Base-by-base conservation (phyloP, 2,888 invertebrate genomes). In the Morpho achilles region DNA sequence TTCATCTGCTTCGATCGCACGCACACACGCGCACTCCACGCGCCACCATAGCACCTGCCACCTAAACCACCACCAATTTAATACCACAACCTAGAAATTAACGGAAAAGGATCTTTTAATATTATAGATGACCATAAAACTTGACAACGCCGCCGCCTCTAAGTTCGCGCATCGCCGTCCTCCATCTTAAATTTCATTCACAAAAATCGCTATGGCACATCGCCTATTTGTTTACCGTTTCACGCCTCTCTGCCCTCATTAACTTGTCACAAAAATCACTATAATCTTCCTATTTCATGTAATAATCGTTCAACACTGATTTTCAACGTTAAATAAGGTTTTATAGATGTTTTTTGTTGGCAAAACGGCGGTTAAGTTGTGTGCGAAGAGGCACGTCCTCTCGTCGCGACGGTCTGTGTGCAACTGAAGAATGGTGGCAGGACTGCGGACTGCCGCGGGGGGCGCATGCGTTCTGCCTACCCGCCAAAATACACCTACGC, bases 171-270 rank as follows among this genome's bases (percentile, higher is more conserved):
- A 74, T 69, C 72, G 81, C 70, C 73, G 82, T 80, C 89, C 87
- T 84, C 89, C 89, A 90, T 90, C 83, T 89, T 90, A 88, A 84
- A 81, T 88, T 63, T 89, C 89, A 90, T 90, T 90, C 89, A 90
- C 89, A 89, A 90, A 87, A 89, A 84, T 85, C 80, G 81, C 83
- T 83, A 76, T 79, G 73, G 73, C 78, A 80, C 67, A 79, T 67
- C 70, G 63, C 72, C 72, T 83, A 83, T 84, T 88, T 87, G 81
- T 88, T 87, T 89, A 89, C 87, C 82, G 80, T 80, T 82, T 83
- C 68, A 73, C 79, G 76, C 80, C 73, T 77, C 69, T 66, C 67
- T 74, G 75, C 74, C 67, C 79, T 73, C 73, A 62, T 46, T 63
- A 55, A 59, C 59, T 57, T 70, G 63, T 63, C 53, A 64, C 65